Conservation (phyloP, 2,797 vertebrate genomes). For the Rhinoraja longicauda region DNA sequence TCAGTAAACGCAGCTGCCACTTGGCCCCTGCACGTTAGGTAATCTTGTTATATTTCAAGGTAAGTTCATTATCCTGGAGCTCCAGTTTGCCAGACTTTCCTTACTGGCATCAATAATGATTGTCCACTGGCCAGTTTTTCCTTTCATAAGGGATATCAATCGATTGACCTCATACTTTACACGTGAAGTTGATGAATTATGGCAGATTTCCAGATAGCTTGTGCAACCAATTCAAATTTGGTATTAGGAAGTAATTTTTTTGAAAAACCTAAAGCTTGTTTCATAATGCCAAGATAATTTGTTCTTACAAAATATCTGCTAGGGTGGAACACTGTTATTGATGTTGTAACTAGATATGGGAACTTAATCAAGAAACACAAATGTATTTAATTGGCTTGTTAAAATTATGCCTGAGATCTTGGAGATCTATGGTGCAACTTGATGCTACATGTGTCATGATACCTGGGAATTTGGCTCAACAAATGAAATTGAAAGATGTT, state of each 20-base stretch:
- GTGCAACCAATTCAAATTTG: conserved; percentile 45
- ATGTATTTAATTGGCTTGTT: conserved; percentile 37
- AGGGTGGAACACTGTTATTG: not conserved
- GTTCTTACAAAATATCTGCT: not conserved
- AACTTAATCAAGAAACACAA: conserved; percentile 33
- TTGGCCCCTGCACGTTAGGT: not conserved
- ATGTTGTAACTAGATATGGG: conserved; percentile 39
- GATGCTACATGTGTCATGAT: conserved; percentile 6
- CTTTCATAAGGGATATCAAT: not conserved
- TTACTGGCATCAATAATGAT: not conserved
- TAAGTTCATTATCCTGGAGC: not conserved
- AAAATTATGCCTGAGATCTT: conserved; percentile 29
- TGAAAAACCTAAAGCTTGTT: conserved; percentile 5
- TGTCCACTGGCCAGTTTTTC: not conserved
- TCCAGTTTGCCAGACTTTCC: not conserved
- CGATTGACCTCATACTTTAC: conserved; percentile 33
- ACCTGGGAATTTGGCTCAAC: conserved; percentile 32
- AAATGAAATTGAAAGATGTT: conserved; percentile 30
- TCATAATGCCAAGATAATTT: not conserved
- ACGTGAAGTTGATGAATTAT: conserved; percentile 41
- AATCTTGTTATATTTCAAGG: conserved; percentile 17
- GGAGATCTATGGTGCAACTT: not conserved
- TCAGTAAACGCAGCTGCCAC: no score
- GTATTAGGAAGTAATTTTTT: conserved; percentile 43
- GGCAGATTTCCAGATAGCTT: conserved; percentile 42